These are phyloP conservation scores for Leptopilina boulardi DNA, from an alignment of 1,140 invertebrate genomes.

Conservation along the genomic window DNA sequence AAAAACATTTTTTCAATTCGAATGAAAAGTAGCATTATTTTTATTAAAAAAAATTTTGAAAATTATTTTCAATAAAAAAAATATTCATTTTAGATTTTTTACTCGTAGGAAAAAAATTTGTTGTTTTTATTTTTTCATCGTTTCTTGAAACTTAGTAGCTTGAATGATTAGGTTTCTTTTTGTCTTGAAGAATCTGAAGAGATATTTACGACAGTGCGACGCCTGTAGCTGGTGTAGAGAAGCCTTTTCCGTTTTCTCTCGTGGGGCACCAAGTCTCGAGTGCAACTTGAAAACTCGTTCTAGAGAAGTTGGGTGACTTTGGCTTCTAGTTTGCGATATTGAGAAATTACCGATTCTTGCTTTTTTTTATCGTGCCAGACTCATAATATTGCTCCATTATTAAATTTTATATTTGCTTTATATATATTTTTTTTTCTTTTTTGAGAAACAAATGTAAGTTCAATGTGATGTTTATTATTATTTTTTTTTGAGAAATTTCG, in stretches of 20 bases:
- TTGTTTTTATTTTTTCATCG: no score
- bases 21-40: no score
- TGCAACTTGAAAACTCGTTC: constrained; percentile 30
- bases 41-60: no score
- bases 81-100: background rate
- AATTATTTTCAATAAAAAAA: no score
- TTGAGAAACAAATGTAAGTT: no score
- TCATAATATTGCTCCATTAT: background rate
- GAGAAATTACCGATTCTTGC: constrained; percentile 1
- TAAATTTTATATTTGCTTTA: no score
- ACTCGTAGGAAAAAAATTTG: background rate
- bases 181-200: background rate
- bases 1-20: no score
- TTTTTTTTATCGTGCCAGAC: background rate
- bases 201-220: constrained; percentile 22
- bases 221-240: background rate
- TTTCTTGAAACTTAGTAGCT: background rate
- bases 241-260: background rate
- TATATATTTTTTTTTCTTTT: background rate
- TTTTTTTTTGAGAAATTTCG: constrained; percentile 3
- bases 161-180: constrained; percentile 19
- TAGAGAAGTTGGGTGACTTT: background rate
- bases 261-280: constrained; percentile 18
- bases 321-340: background rate
- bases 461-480: no score